Conservation (phyloP, 2,888 invertebrate species). For the Drosophila mercatorum region DNA sequence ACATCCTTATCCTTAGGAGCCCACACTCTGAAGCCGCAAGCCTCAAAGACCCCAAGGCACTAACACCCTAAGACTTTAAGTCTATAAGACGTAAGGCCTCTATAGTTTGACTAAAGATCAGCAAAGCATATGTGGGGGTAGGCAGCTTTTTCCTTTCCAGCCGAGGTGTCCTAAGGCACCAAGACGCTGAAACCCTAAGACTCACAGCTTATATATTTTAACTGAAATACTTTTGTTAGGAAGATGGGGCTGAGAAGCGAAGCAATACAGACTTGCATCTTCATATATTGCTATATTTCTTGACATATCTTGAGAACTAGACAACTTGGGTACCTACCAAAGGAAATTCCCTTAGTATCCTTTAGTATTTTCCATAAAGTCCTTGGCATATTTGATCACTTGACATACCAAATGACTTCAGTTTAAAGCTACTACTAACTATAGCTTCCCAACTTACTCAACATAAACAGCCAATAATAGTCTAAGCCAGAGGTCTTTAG, state of each 20-base stretch:
- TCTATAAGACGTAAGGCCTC: no score
- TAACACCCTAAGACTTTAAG: not conserved
- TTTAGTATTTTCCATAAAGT: not conserved
- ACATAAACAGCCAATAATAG: slow-evolving; percentile 1
- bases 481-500: not conserved
- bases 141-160: not conserved
- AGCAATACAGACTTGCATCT: not conserved
- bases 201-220: no score
- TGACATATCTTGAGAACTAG: not conserved
- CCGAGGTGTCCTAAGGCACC: not conserved
- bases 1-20: not conserved
- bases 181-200: not conserved
- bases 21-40: not conserved
- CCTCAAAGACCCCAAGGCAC: no score
- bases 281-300: not conserved
- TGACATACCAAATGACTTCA: not conserved
- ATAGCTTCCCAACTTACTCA: not conserved
- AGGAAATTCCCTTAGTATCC: not conserved
- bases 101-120: not conserved
- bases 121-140: no score
- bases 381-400: not conserved
- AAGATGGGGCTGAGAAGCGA: no score
- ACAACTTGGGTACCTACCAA: not conserved
- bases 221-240: no score
- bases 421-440: no score